A percentile compares a stretch with the other conserved stretches of the same genome.
phyloP scores from a whole-genome alignment of 2,113 vertebrate species.

The Telmatochromis sp. region DNA sequence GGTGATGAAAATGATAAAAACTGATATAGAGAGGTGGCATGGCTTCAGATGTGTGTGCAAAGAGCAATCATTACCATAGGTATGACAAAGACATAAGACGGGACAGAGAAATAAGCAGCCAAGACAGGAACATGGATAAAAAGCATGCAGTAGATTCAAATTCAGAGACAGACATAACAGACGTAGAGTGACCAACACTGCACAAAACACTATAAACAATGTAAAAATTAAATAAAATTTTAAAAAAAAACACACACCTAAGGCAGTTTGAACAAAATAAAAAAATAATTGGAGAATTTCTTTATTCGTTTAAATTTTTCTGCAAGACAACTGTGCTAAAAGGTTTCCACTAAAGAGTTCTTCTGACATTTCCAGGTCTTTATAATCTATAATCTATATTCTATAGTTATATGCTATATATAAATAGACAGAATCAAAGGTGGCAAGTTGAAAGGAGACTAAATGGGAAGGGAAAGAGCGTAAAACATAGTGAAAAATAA shows the following conservation, averaged over 20 bases:
- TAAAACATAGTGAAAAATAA: not conserved
- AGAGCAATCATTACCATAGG: not conserved
- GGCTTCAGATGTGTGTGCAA: not conserved
- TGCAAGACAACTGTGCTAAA: not conserved
- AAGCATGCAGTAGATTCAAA: not conserved
- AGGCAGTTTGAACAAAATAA: not conserved
- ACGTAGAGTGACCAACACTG: not conserved
- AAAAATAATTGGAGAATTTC: not conserved
- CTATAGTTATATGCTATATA: not conserved
- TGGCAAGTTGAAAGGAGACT: not conserved
- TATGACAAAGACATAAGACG: not conserved
- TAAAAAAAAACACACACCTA: not conserved
- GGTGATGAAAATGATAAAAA: conserved; percentile 41
- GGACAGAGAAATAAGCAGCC: not conserved
- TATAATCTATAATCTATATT: conserved; percentile 15
- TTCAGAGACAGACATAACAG: not conserved
- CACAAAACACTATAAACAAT: not conserved
- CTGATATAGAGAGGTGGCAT: conserved; percentile 7
- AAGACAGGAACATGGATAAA: not conserved
- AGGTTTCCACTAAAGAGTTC: not conserved
- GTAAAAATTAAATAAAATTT: not conserved
- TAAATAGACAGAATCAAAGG: not conserved
- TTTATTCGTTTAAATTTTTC: not conserved
- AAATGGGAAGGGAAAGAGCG: not conserved
- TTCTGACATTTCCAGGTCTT: not conserved